These are phyloP conservation scores for Microctonus hyperodae DNA, from an alignment of 2,888 invertebrate genomes.

Conservation along the genomic window DNA sequence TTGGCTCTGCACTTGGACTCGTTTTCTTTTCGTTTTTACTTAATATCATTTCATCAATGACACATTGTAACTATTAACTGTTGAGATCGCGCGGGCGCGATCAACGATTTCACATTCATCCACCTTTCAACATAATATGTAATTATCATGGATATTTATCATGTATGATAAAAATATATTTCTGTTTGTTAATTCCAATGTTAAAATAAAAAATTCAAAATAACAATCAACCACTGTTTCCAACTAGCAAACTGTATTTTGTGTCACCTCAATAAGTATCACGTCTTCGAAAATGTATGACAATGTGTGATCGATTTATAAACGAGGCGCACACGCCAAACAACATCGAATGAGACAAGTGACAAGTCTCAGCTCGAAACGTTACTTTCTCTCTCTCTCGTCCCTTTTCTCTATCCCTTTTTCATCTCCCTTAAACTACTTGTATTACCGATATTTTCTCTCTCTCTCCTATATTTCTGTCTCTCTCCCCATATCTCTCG, in stretches of 20 bases:
- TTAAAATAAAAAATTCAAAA: not conserved
- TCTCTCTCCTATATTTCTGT: not conserved
- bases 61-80: slow-evolving; percentile 26
- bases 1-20: not conserved
- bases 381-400: not conserved
- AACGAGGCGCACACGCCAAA: not conserved
- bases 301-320: slow-evolving; percentile 6
- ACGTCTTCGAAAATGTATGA: not conserved
- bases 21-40: slow-evolving; percentile 3
- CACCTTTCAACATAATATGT: slow-evolving; percentile 13
- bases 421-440: too few relatives aligned
- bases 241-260: not conserved
- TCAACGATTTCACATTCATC: slow-evolving; percentile 1
- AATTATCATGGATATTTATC: not conserved
- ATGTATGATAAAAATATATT: too few relatives aligned
- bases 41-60: slow-evolving; percentile 27
- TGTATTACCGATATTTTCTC: too few relatives aligned
- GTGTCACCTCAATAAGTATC: not conserved
- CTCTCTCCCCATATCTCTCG: not conserved
- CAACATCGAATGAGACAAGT: slow-evolving; percentile 13
- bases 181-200: not conserved
- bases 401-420: not conserved
- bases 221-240: not conserved
- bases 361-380: not conserved
- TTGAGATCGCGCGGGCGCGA: slow-evolving; percentile 13